Conservation (phyloP, 2,113 vertebrate genomes). For the Cryptomyrus ogoouensis region DNA sequence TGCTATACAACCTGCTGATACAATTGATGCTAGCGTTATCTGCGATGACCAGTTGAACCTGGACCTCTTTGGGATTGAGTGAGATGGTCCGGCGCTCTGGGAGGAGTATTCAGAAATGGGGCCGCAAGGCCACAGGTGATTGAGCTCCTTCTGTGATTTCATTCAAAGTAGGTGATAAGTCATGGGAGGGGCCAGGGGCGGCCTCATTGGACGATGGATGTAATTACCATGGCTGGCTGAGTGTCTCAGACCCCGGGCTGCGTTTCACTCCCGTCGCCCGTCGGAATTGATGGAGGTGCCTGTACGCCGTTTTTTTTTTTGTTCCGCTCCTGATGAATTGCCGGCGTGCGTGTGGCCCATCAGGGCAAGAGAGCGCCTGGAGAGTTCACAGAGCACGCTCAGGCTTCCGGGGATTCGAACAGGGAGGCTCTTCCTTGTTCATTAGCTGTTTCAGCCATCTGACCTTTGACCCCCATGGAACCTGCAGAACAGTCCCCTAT, state of each 20-base stretch:
- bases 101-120: background rate
- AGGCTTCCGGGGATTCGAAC: background rate
- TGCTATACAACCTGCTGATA: background rate
- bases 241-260: background rate
- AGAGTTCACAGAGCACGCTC: background rate
- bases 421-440: background rate
- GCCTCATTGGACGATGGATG: background rate
- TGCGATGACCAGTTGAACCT: background rate
- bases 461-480: background rate
- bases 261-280: background rate
- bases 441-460: background rate
- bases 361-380: background rate
- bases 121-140: background rate
- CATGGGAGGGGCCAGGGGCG: background rate
- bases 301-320: background rate
- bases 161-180: conserved; percentile 17
- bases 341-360: background rate
- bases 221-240: background rate
- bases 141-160: background rate
- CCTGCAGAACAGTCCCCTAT: background rate
- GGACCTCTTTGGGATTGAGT: background rate
- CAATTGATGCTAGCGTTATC: background rate
- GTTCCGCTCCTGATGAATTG: background rate
- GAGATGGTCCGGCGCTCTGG: background rate
- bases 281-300: conserved; percentile 12